phyloP scores from a whole-genome alignment of 2,113 vertebrate genomes.

The Rana temporaria region DNA sequence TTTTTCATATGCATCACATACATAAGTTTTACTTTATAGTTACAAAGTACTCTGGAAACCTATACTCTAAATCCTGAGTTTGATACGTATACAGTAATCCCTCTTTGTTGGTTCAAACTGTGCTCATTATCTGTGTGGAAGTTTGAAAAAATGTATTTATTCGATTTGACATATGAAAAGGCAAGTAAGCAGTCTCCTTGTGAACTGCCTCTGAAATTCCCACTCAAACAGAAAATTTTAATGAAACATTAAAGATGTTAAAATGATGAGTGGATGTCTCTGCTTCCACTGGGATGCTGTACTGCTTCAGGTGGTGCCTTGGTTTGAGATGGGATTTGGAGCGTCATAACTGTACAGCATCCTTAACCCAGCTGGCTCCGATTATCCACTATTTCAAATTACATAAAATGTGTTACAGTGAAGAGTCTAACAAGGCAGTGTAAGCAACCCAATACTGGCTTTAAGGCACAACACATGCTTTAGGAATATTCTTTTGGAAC shows the following conservation, averaged over 20 bases:
- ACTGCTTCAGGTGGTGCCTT: constrained; percentile 4
- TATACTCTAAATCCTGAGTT: no score
- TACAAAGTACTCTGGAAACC: no score
- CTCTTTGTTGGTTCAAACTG: neutral
- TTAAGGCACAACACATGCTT: constrained; percentile 32
- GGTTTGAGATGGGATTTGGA: constrained; percentile 8
- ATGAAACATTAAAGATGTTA: constrained; percentile 34
- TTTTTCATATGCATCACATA: no score
- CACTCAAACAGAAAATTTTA: neutral
- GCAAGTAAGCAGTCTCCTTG: neutral
- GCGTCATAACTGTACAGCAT: neutral
- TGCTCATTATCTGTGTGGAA: neutral
- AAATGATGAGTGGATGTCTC: constrained; percentile 2
- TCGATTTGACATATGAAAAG: neutral
- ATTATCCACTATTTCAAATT: constrained; percentile 13
- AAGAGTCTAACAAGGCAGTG: constrained; percentile 4
- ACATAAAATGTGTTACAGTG: neutral
- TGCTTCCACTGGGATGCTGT: constrained; percentile 20
- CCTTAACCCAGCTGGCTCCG: neutral
- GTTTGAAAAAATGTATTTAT: neutral
- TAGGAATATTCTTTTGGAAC: constrained; percentile 26
- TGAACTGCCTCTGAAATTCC: neutral
- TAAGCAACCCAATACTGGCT: constrained; percentile 30
- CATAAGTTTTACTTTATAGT: no score
- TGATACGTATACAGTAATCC: no score